Conservation (phyloP, 2,113 vertebrate genomes). For the Protobothrops flavoviridis region DNA sequence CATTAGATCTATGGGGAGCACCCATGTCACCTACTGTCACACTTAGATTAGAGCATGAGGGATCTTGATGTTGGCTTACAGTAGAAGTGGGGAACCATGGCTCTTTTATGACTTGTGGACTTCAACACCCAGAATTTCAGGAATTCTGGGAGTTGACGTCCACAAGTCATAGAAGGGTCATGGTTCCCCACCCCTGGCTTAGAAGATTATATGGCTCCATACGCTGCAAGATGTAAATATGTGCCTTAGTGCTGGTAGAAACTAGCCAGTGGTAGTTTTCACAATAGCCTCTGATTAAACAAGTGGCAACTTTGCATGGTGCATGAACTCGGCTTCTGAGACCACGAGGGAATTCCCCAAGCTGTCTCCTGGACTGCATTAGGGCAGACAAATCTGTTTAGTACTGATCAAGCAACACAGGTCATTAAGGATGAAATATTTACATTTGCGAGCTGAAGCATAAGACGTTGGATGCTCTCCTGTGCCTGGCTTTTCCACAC, state of each 20-base stretch:
- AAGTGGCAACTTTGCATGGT: neutral
- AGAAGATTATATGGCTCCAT: neutral
- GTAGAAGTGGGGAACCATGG: neutral
- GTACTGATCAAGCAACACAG: slow-evolving; percentile 59
- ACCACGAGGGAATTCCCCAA: slow-evolving; percentile 1
- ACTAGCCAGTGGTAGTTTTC: neutral
- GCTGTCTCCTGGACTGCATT: neutral
- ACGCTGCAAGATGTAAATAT: neutral
- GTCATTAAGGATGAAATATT: slow-evolving; percentile 45
- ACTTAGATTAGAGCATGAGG: neutral
- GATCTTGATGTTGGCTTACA: neutral
- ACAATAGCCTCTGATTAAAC: neutral
- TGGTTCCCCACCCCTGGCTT: neutral
- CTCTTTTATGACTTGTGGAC: neutral
- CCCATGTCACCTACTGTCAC: neutral
- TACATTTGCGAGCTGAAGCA: slow-evolving; percentile 35
- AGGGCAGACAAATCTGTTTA: slow-evolving; percentile 38
- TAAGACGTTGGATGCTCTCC: slow-evolving; percentile 42
- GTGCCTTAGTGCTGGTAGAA: neutral
- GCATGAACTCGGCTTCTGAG: neutral
- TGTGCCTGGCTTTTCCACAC: slow-evolving; percentile 40
- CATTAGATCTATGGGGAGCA: neutral
- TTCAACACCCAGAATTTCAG: too few relatives aligned
- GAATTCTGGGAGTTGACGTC: neutral
- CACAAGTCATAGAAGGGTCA: neutral